Evolutionary conservation across 2,113 vertebrate species (phyloP).

Genomic region (Dipodomys stephensi): DNA sequence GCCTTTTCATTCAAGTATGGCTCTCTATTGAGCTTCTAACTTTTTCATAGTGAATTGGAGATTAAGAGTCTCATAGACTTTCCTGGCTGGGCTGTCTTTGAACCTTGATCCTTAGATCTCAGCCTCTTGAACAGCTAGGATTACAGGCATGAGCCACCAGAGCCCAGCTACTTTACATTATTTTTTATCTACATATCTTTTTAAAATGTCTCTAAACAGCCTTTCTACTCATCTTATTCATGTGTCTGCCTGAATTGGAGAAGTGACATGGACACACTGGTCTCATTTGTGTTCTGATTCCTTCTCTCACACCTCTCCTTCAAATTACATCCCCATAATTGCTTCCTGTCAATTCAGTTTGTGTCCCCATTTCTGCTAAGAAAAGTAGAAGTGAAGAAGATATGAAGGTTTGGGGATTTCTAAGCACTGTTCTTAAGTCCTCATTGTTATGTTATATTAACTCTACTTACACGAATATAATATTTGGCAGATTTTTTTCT

Average conservation of each 20-base stretch:
- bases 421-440: constrained; percentile 63
- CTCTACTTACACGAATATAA: constrained; percentile 46
- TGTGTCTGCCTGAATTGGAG: constrained; percentile 25
- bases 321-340: constrained; percentile 64
- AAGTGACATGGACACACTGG: background rate
- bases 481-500: constrained; percentile 63
- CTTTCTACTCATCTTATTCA: background rate
- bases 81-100: no score
- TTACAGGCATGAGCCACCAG: no score
- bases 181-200: constrained; percentile 31
- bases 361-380: constrained; percentile 62
- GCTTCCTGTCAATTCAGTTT: constrained; percentile 76
- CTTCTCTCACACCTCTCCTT: constrained; percentile 23
- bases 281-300: constrained; percentile 6
- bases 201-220: background rate
- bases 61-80: no score
- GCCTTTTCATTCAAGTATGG: no score
- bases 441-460: constrained; percentile 45
- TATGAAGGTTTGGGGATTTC: constrained; percentile 75
- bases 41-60: no score
- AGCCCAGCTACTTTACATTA: background rate
- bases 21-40: no score
- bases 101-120: no score
- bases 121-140: no score
- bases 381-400: constrained; percentile 76